These are phyloP conservation scores for Delphinus delphis DNA, from an alignment of 2,113 vertebrate genomes.

Conservation along the genomic window DNA sequence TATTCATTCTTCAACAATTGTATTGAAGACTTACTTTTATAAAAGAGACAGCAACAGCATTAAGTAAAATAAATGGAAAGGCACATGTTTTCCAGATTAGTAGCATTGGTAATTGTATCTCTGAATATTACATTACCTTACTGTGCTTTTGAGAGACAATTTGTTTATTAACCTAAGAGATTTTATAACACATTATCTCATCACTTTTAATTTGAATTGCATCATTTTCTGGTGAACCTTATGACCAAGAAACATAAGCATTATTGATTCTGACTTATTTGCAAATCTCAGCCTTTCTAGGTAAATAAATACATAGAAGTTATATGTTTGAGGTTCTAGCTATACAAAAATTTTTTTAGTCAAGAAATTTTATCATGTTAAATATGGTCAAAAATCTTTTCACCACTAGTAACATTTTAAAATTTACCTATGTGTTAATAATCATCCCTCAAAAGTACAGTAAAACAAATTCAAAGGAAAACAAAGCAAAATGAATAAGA, in stretches of 20 bases:
- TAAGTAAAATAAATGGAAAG: background rate
- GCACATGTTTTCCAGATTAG: background rate
- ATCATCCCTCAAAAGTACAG: background rate
- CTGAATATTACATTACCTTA: background rate
- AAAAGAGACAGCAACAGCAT: background rate
- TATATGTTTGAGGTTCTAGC: background rate
- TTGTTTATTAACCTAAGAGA: background rate
- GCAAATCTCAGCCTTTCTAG: background rate
- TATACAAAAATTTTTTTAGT: background rate
- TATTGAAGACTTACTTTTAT: background rate
- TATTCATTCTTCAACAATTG: background rate
- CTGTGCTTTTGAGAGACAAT: background rate
- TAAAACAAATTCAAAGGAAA: conserved; percentile 12
- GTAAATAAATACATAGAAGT: background rate
- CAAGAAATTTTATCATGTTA: background rate
- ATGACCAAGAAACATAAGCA: background rate
- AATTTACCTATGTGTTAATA: background rate
- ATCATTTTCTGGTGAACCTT: background rate
- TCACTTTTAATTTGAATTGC: background rate
- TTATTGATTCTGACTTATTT: background rate
- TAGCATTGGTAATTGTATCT: background rate
- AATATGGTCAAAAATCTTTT: background rate
- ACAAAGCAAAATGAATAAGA: background rate
- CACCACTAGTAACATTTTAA: background rate
- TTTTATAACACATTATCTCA: background rate